Conservation (phyloP, 1,140 invertebrate species). For the Drosophila bocki region DNA sequence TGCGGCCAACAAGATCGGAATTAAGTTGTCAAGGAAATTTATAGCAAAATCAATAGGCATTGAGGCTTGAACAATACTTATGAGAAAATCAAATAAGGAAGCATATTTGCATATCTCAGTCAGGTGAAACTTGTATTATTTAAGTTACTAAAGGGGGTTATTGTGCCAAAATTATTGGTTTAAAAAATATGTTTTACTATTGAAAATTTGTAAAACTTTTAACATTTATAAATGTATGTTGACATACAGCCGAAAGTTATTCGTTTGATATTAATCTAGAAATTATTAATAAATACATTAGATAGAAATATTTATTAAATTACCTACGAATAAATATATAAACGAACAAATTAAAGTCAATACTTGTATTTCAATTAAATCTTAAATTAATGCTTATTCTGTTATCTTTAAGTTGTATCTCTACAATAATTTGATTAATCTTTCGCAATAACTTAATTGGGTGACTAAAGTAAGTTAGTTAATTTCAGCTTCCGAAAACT, state of each 20-base stretch:
- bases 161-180: background rate
- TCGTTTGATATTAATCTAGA: background rate
- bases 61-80: constrained; percentile 1
- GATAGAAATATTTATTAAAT: too few species aligned
- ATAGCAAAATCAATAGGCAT: constrained; percentile 24
- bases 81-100: constrained; percentile 4
- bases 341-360: background rate
- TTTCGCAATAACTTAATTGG: background rate
- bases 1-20: constrained; percentile 17
- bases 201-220: background rate
- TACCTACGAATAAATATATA: background rate
- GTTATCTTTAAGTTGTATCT: background rate
- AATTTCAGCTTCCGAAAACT: background rate
- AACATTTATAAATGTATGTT: background rate
- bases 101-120: constrained; percentile 1
- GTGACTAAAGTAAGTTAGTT: background rate
- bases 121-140: background rate
- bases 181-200: background rate
- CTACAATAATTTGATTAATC: background rate
- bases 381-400: background rate
- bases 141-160: background rate
- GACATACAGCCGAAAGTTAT: too few species aligned
- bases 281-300: background rate
- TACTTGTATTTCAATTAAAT: background rate
- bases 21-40: constrained; percentile 39